Conservation (phyloP, 2,113 vertebrate species). For the Myiozetetes cayanensis region DNA sequence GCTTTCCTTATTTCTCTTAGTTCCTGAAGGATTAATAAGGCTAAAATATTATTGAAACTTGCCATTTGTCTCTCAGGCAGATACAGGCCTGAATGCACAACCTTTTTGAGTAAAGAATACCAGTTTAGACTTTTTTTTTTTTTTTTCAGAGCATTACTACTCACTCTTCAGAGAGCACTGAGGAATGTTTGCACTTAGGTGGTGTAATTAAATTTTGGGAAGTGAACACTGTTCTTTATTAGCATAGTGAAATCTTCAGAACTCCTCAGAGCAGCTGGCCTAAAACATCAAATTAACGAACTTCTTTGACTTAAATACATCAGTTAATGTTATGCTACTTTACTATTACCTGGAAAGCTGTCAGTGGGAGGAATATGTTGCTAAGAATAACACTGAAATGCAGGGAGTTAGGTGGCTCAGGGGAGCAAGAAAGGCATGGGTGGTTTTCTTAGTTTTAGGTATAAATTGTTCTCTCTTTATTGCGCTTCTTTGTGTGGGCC, state of each 20-base stretch:
- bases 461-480: neutral
- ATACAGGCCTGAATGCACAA: neutral
- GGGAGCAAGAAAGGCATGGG: neutral
- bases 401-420: neutral
- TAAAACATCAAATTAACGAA: conserved; percentile 31
- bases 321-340: neutral
- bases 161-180: neutral
- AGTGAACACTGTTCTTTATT: conserved; percentile 84
- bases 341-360: conserved; percentile 27
- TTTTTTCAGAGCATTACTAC: neutral
- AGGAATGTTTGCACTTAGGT: conserved; percentile 61
- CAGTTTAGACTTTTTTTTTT: neutral
- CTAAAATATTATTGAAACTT: neutral
- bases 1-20: neutral
- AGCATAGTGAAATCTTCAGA: conserved; percentile 87
- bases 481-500: neutral
- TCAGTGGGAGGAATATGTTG: conserved; percentile 28
- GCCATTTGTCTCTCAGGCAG: neutral
- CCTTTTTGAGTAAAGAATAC: neutral
- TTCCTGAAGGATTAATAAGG: neutral
- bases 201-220: conserved; percentile 81
- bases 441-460: neutral
- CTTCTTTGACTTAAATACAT: neutral
- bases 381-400: conserved; percentile 1
- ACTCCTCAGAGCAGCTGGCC: conserved; percentile 77